Evolutionary conservation across 2,888 invertebrate genomes (phyloP).

Genomic region (Nesidiocoris tenuis): DNA sequence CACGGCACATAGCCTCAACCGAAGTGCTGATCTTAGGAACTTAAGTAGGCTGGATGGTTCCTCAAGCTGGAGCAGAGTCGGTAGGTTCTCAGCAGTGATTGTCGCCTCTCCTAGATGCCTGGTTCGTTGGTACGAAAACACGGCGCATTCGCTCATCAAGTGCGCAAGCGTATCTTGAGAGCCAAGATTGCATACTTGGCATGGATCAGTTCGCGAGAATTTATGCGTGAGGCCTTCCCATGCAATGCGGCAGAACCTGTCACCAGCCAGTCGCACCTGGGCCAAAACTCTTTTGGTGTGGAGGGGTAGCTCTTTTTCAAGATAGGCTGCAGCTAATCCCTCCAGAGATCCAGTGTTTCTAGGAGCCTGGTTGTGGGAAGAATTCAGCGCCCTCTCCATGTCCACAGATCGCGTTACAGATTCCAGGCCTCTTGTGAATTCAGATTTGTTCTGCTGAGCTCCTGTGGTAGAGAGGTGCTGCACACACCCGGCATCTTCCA

Average conservation of each 20-base stretch:
- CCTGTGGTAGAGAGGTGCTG: background rate
- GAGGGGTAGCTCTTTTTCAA: background rate
- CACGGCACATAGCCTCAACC: background rate
- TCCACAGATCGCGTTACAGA: background rate
- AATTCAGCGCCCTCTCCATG: background rate
- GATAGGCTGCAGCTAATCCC: background rate
- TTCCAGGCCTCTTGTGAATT: background rate
- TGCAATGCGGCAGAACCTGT: background rate
- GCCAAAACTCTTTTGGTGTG: background rate
- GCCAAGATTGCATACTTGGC: background rate
- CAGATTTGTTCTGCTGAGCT: background rate
- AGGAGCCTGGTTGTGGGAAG: background rate
- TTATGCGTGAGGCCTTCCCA: background rate
- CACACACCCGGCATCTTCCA: background rate
- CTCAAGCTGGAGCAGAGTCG: background rate
- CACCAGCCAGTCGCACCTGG: background rate
- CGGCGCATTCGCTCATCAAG: background rate
- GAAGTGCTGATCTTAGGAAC: background rate
- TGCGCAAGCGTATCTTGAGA: background rate
- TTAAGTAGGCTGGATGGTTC: background rate
- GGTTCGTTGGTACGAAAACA: background rate
- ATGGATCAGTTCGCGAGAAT: background rate
- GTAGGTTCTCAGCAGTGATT: background rate
- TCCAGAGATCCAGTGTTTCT: background rate
- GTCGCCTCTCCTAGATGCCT: background rate